A percentile compares a stretch with the other conserved stretches of the same genome.
Conservation (phyloP, 2,888 invertebrate species). For the Caradrina kadenii region DNA sequence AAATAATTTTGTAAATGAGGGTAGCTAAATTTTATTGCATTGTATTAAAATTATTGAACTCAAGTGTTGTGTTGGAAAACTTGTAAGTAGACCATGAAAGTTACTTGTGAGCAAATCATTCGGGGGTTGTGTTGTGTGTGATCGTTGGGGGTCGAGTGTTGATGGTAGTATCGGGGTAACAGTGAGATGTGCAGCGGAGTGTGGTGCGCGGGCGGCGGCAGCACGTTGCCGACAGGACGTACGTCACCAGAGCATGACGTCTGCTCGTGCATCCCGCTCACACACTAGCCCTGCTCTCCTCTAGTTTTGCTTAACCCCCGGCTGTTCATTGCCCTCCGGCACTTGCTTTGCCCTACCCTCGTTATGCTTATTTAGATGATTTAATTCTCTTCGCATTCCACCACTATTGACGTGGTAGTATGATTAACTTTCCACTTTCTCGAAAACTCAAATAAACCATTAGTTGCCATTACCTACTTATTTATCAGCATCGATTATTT, state of each 20-base stretch:
- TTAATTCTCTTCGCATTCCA: conserved; percentile 57
- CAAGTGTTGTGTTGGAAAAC: not conserved
- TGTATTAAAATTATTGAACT: conserved; percentile 28
- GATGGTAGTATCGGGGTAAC: conserved; percentile 45
- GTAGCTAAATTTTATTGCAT: conserved; percentile 49
- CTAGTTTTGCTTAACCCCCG: conserved; percentile 71
- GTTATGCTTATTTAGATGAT: conserved; percentile 71
- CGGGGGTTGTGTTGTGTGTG: conserved; percentile 8
- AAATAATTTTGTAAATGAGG: conserved; percentile 48
- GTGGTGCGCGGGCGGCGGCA: conserved; percentile 50
- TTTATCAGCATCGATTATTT: conserved; percentile 1
- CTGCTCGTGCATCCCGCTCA: conserved; percentile 71
- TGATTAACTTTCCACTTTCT: conserved; percentile 21
- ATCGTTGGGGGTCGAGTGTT: conserved; percentile 25
- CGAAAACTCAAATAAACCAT: conserved; percentile 12
- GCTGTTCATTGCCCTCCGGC: conserved; percentile 78
- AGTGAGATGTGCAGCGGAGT: conserved; percentile 63
- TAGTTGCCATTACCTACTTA: not conserved
- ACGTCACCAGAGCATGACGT: conserved; percentile 86
- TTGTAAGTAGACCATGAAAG: conserved; percentile 3
- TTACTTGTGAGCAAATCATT: conserved; percentile 14
- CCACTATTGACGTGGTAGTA: conserved; percentile 14
- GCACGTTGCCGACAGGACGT: conserved; percentile 77
- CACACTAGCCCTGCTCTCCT: conserved; percentile 67
- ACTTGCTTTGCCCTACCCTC: conserved; percentile 73